Percentiles rank a stretch among this genome's conserved stretches.
phyloP scores from a whole-genome alignment of 2,113 vertebrate genomes.

The Cyprinodon variegatus region DNA sequence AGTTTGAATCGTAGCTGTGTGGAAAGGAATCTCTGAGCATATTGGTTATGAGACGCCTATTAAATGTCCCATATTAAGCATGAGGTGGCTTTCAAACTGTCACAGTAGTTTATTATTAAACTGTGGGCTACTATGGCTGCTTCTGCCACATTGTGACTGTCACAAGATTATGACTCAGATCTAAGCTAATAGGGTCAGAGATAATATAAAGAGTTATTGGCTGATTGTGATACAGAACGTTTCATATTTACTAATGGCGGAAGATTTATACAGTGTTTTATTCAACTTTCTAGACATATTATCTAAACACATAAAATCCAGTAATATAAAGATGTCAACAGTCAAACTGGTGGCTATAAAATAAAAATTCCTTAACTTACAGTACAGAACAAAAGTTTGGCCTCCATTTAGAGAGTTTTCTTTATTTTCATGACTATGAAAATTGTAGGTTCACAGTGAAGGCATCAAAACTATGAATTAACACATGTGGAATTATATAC shows the following conservation, averaged over 20 bases:
- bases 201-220: not conserved
- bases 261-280: not conserved
- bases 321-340: too few relatives aligned
- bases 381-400: too few relatives aligned
- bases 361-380: too few relatives aligned
- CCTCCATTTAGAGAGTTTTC: too few relatives aligned
- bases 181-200: not conserved
- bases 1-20: not conserved
- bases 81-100: not conserved
- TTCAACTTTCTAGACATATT: not conserved
- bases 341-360: too few relatives aligned
- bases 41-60: not conserved
- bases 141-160: constrained; percentile 19
- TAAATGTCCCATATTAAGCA: not conserved
- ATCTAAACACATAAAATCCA: too few relatives aligned
- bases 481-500: too few relatives aligned
- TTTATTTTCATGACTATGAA: too few relatives aligned
- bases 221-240: not conserved
- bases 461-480: too few relatives aligned
- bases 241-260: not conserved
- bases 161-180: constrained; percentile 37
- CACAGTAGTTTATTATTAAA: not conserved
- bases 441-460: too few relatives aligned
- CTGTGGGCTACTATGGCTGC: constrained; percentile 12
- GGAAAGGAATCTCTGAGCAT: constrained; percentile 1